These are phyloP conservation scores for Smutsia gigantea DNA, from an alignment of 2,797 vertebrate genomes.

Conservation along the genomic window DNA sequence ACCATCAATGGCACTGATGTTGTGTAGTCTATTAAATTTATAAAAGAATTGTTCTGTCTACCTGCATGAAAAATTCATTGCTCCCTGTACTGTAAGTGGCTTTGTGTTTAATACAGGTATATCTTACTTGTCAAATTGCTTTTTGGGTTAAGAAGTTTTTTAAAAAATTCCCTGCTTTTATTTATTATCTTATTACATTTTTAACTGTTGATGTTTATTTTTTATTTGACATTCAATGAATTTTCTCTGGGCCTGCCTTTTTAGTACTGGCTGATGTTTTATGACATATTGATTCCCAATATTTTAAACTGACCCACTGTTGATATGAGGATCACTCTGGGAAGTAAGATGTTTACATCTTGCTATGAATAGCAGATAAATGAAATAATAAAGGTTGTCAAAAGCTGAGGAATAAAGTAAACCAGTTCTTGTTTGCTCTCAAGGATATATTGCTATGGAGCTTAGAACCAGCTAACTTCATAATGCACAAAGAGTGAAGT, in stretches of 20 bases:
- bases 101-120: slow-evolving; percentile 70
- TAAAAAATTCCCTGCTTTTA: slow-evolving; percentile 74
- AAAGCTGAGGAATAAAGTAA: slow-evolving; percentile 82
- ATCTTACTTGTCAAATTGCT: slow-evolving; percentile 76
- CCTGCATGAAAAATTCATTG: slow-evolving; percentile 73
- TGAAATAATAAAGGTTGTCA: slow-evolving; percentile 88
- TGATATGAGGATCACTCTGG: slow-evolving; percentile 85
- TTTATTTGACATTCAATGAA: slow-evolving; percentile 85
- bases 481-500: slow-evolving; percentile 64
- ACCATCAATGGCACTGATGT: slow-evolving; percentile 55
- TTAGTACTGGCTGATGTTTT: slow-evolving; percentile 84
- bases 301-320: slow-evolving; percentile 87
- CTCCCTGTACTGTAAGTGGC: slow-evolving; percentile 57
- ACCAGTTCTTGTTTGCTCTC: slow-evolving; percentile 78
- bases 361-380: slow-evolving; percentile 87
- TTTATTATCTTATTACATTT: slow-evolving; percentile 84
- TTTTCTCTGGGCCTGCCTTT: slow-evolving; percentile 83
- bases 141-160: slow-evolving; percentile 74
- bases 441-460: slow-evolving; percentile 73
- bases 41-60: slow-evolving; percentile 67
- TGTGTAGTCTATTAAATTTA: slow-evolving; percentile 74
- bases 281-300: slow-evolving; percentile 89
- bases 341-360: slow-evolving; percentile 89
- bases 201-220: slow-evolving; percentile 83
- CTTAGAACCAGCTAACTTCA: slow-evolving; percentile 74